phyloP scores from a whole-genome alignment of 1,140 invertebrate genomes.

The Chymomyza costata region DNA sequence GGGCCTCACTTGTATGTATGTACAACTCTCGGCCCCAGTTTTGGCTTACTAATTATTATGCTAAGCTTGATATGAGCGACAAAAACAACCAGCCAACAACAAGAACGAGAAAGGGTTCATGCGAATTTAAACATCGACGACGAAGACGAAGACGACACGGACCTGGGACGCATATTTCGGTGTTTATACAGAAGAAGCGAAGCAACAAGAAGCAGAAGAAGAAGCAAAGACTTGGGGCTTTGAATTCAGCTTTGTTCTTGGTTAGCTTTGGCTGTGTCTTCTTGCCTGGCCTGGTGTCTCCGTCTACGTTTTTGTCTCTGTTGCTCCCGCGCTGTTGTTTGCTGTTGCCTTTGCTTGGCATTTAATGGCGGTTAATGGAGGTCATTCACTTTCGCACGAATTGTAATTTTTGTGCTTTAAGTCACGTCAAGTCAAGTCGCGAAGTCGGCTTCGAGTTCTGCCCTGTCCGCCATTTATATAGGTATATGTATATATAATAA shows the following conservation, averaged over 20 bases:
- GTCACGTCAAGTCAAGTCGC: constrained; percentile 51
- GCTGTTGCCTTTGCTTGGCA: neutral
- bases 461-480: neutral
- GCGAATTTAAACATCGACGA: constrained; percentile 48
- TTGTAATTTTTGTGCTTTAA: constrained; percentile 65
- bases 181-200: constrained; percentile 40
- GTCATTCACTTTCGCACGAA: constrained; percentile 74
- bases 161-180: constrained; percentile 34
- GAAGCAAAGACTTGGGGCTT: neutral
- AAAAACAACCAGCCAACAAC: constrained; percentile 1
- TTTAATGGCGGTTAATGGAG: constrained; percentile 70
- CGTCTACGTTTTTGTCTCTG: too few relatives aligned
- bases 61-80: constrained; percentile 41
- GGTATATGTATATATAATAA: constrained; percentile 38
- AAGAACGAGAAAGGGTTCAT: constrained; percentile 42
- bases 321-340: neutral
- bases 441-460: too few relatives aligned
- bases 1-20: constrained; percentile 15
- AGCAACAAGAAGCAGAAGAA: constrained; percentile 5
- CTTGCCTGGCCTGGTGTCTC: constrained; percentile 4
- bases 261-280: constrained; percentile 30
- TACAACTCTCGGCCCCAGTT: constrained; percentile 24
- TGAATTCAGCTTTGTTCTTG: neutral
- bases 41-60: constrained; percentile 71
- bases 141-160: constrained; percentile 7